Base-by-base conservation (phyloP, 1,140 invertebrate genomes). In the Eciton burchellii region DNA sequence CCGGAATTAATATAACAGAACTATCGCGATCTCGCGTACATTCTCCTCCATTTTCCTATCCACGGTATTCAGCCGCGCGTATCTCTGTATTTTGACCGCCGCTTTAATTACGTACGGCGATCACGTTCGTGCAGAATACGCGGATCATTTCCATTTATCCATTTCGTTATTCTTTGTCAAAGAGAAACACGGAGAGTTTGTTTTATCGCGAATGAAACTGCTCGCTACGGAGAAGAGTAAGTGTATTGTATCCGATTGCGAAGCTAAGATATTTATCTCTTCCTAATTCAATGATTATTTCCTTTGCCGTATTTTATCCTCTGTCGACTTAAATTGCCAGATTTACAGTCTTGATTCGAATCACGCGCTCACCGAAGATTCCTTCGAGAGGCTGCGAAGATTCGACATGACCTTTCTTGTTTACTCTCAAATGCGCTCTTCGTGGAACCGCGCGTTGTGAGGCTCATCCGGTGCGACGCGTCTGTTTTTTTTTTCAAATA, bases 1-100 rank as follows among this genome's bases (percentile, higher is more conserved):
- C 57, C 29, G 54, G 52, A 83, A 87, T 87, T 88, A 81, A 76
- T 79, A 29, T 26, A 84, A 29, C 52, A 70, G 35, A 35, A 65
- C 79, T 49, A 85, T 70, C 19, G 24, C 43, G 56, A 82, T 65
- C 62, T 54, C 11, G 41, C 19, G 9, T 56, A 24, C 11, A 56
- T 47, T 57, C 16, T 11, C n/a, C 45, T 66, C 52, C 16, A 59
- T 68, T 45, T 83, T 73, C 56, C 57, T 71, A 43, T 35, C 21
- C 29, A 49, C 47, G 54, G 47, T 54, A 72, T 77, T 66, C 76
- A 82, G 43, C 24, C 8, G 26, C 41, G 24, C 16, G 29, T 43
- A 66, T 49, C 41, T 68, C 19, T 79, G 26, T 79, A 79, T 79
- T 79, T 79, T 79, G 49, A 70, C 74, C 68, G 35, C 24, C 74